Conservation (phyloP, 2,113 vertebrate genomes). For the Thryonomys swinderianus region DNA sequence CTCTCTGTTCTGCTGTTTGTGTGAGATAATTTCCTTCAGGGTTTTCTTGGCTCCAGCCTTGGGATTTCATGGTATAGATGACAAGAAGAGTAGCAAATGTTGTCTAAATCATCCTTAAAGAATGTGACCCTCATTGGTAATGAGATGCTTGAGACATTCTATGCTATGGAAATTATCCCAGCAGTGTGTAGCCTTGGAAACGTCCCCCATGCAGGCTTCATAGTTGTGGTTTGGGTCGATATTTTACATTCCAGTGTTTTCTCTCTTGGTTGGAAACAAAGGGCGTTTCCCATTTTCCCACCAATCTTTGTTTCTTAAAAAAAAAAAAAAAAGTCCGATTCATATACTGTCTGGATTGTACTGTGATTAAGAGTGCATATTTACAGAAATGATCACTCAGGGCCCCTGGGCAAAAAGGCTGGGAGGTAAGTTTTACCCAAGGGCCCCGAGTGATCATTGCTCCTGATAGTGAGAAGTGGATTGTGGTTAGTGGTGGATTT, state of each 20-base stretch:
- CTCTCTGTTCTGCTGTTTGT: not conserved
- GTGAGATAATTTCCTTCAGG: constrained; percentile 26
- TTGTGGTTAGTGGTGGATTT: not conserved
- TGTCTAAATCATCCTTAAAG: constrained; percentile 60
- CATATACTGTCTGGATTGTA: not conserved
- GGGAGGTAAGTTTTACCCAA: too few relatives aligned
- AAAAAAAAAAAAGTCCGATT: not conserved
- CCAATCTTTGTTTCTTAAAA: constrained; percentile 17
- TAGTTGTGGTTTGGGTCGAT: constrained; percentile 81
- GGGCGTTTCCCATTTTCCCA: constrained; percentile 11
- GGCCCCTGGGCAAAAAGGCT: not conserved
- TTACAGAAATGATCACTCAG: not conserved
- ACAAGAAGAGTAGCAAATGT: constrained; percentile 44
- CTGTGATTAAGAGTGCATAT: not conserved
- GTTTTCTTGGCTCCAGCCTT: constrained; percentile 62
- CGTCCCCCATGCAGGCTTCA: constrained; percentile 74
- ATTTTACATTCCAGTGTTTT: constrained; percentile 80
- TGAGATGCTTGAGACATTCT: constrained; percentile 68
- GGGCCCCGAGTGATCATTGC: not conserved
- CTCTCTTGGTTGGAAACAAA: constrained; percentile 64
- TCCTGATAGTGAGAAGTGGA: not conserved
- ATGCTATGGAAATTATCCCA: constrained; percentile 62
- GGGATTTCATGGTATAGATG: constrained; percentile 67
- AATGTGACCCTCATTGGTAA: constrained; percentile 47
- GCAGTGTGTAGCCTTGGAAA: constrained; percentile 58